Conservation (phyloP, 2,113 vertebrate genomes). For the Dasypus novemcinctus region DNA sequence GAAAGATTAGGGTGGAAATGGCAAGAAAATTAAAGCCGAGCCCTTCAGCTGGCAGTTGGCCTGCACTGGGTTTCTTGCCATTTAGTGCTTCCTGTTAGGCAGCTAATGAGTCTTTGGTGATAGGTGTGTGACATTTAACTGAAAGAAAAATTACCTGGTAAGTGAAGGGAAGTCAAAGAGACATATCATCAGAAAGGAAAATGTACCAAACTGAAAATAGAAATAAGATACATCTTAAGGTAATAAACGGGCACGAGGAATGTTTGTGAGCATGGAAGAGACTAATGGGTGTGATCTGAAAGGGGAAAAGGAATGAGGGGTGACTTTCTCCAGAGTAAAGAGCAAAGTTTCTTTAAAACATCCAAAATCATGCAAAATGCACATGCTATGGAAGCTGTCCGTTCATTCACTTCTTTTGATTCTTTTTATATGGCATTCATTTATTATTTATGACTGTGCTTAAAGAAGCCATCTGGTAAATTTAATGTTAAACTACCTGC, state of each 20-base stretch:
- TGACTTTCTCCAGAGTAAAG: neutral
- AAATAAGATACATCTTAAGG: neutral
- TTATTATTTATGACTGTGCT: slow-evolving; percentile 64
- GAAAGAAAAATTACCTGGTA: neutral
- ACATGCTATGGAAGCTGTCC: neutral
- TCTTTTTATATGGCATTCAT: slow-evolving; percentile 31
- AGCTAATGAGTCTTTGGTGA: neutral
- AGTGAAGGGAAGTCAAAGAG: neutral
- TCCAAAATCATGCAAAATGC: neutral
- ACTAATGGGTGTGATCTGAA: neutral
- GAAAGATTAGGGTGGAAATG: neutral
- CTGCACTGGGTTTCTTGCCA: neutral
- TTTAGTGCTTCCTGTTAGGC: neutral
- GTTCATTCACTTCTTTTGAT: neutral
- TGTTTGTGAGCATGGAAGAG: neutral
- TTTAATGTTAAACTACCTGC: slow-evolving; percentile 46
- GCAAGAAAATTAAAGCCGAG: slow-evolving; percentile 32
- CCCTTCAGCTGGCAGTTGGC: neutral
- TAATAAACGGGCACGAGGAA: neutral
- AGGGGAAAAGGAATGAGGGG: neutral
- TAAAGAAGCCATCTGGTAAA: slow-evolving; percentile 65
- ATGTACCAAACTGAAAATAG: neutral
- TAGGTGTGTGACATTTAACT: neutral
- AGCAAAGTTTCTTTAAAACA: neutral
- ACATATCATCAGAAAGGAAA: neutral